phyloP scores from a whole-genome alignment of 1,140 invertebrate species.

The Camponotus vicinus region DNA sequence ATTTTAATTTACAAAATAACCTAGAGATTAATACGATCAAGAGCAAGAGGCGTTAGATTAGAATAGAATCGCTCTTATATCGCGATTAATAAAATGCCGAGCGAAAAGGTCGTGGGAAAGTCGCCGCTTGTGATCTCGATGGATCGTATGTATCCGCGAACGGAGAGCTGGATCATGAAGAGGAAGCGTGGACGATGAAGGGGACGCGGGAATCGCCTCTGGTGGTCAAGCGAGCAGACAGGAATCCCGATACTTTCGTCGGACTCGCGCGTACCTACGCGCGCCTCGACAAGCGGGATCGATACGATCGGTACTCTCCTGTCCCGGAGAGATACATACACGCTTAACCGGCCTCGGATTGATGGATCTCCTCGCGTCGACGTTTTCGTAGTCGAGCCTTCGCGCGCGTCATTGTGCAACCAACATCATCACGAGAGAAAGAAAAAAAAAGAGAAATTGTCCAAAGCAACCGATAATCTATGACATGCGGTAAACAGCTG shows the following conservation, averaged over 20 bases:
- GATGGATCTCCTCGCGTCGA: conserved; percentile 78
- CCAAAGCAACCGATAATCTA: conserved; percentile 13
- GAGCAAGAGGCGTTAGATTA: background rate
- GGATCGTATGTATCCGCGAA: conserved; percentile 47
- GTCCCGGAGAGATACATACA: conserved; percentile 44
- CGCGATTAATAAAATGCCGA: conserved; percentile 26
- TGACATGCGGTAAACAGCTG: background rate
- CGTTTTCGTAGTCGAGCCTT: conserved; percentile 75
- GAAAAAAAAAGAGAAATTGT: conserved; percentile 6
- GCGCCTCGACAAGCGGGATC: conserved; percentile 67
- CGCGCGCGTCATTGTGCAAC: conserved; percentile 67
- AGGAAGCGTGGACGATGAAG: conserved; percentile 8
- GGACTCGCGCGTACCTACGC: conserved; percentile 66
- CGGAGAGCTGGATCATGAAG: conserved; percentile 54
- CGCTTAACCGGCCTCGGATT: conserved; percentile 67
- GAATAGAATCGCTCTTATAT: background rate
- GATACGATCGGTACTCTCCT: conserved; percentile 76
- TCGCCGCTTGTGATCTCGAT: conserved; percentile 69
- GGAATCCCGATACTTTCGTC: conserved; percentile 72
- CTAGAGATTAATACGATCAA: background rate
- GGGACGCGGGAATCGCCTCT: conserved; percentile 64
- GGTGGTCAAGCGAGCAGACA: conserved; percentile 72
- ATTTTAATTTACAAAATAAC: background rate
- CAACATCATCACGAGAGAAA: conserved; percentile 34
- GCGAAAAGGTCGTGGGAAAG: conserved; percentile 76